phyloP scores from a whole-genome alignment of 30 jellyfish, hydroid and myxozoan species.

The Aurelia sp. region DNA sequence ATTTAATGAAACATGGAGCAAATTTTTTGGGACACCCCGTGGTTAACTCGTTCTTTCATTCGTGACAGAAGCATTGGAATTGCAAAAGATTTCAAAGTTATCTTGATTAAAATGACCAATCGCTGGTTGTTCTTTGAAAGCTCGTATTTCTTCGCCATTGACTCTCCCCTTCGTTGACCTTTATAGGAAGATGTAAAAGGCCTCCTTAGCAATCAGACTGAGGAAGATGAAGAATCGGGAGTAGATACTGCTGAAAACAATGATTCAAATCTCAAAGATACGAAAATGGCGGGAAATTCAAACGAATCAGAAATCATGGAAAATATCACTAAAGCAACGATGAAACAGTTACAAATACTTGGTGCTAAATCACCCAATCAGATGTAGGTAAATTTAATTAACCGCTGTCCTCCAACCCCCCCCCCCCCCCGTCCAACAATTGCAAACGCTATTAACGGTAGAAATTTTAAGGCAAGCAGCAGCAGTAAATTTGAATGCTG shows the following conservation, averaged over 20 bases:
- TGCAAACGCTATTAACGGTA: neutral
- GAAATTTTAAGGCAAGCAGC: too few species aligned
- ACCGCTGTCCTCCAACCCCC: too few species aligned
- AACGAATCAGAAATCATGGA: conserved; percentile 12
- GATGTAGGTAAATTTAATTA: neutral
- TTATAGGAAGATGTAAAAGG: conserved; percentile 75
- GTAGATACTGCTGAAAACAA: neutral
- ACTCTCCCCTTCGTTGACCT: neutral
- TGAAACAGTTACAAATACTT: conserved; percentile 35
- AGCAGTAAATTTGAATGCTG: too few species aligned
- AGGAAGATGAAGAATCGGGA: conserved; percentile 9
- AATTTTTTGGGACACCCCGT: too few species aligned
- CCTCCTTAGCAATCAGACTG: conserved; percentile 71
- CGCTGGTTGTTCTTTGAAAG: too few species aligned
- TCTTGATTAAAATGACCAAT: too few species aligned
- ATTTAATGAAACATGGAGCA: too few species aligned
- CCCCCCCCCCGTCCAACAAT: neutral
- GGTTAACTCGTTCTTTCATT: too few species aligned
- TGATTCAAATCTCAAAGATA: conserved; percentile 11
- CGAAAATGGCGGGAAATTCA: neutral
- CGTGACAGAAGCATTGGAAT: too few species aligned
- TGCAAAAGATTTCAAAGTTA: too few species aligned
- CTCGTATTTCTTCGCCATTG: neutral
- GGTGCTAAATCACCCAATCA: neutral
- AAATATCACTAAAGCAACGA: conserved; percentile 32